These are phyloP conservation scores for Lepidocolaptes lacrymiger DNA, from an alignment of 2,797 vertebrate species.

Conservation along the genomic window DNA sequence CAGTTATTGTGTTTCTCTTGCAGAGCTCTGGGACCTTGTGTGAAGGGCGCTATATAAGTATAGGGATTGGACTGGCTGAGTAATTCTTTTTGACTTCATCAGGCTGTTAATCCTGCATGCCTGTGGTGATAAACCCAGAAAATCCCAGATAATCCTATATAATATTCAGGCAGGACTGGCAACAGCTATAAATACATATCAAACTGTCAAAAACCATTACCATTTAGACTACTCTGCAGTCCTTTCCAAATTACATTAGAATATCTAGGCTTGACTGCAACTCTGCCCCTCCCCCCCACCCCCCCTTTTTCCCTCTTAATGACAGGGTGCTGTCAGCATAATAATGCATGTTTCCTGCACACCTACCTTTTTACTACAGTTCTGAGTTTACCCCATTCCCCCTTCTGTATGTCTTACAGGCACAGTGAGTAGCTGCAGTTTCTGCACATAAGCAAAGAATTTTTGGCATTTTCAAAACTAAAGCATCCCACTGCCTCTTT, in stretches of 20 bases:
- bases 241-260: conserved; percentile 65
- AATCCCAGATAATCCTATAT: conserved; percentile 86
- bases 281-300: not conserved
- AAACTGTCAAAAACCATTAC: conserved; percentile 85
- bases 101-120: conserved; percentile 83
- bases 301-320: not conserved
- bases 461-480: conserved; percentile 74
- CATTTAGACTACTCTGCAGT: conserved; percentile 80
- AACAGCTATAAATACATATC: conserved; percentile 83
- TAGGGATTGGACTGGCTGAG: conserved; percentile 52
- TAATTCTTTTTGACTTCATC: conserved; percentile 86
- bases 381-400: conserved; percentile 22
- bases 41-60: conserved; percentile 11
- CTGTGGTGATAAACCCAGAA: conserved; percentile 85
- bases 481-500: conserved; percentile 72
- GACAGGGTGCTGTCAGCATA: not conserved
- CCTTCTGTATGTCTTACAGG: conserved; percentile 45
- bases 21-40: conserved; percentile 3
- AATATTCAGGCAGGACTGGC: conserved; percentile 80
- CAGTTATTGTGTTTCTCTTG: not conserved
- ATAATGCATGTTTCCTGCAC: conserved; percentile 5
- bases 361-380: conserved; percentile 2
- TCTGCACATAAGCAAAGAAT: conserved; percentile 74
- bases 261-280: conserved; percentile 36
- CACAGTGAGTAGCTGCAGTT: conserved; percentile 58